These are phyloP conservation scores for Liolophura sinensis DNA, from an alignment of 1,140 invertebrate genomes.

Conservation along the genomic window DNA sequence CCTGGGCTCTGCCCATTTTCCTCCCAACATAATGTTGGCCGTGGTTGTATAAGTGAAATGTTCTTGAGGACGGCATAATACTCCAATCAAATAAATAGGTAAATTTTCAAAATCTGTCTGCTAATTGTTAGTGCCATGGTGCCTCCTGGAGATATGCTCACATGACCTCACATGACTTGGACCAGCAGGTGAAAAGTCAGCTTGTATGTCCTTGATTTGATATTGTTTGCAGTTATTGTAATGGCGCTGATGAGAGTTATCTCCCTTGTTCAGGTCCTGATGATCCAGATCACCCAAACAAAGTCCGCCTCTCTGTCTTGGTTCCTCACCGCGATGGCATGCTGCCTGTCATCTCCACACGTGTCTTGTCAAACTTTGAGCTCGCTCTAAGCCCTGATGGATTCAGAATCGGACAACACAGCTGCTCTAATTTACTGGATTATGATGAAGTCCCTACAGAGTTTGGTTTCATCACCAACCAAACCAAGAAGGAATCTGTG, in stretches of 20 bases:
- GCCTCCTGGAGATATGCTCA: background rate
- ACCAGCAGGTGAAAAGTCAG: background rate
- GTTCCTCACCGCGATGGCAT: conserved; percentile 60
- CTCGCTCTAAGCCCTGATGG: conserved; percentile 52
- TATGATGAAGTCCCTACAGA: conserved; percentile 37
- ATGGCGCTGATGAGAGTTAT: background rate
- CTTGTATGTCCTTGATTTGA: too few species aligned
- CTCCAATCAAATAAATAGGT: too few species aligned
- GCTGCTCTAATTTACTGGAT: conserved; percentile 58
- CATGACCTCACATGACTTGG: background rate
- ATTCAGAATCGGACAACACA: conserved; percentile 49
- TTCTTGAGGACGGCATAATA: too few species aligned
- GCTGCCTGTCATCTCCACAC: conserved; percentile 57
- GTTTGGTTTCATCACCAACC: conserved; percentile 51
- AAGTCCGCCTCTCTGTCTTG: conserved; percentile 47
- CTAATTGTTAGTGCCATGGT: too few species aligned
- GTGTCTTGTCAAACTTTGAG: conserved; percentile 56
- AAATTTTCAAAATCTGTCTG: too few species aligned
- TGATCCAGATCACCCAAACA: conserved; percentile 49
- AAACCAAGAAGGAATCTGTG: conserved; percentile 36
- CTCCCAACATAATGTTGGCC: too few species aligned
- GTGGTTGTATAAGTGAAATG: too few species aligned
- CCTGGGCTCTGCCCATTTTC: too few species aligned
- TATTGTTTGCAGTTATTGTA: too few species aligned
- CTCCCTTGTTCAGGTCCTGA: conserved; percentile 37